Evolutionary conservation across 2,797 vertebrate species (phyloP).

Genomic region (Cetoscarus ocellatus): DNA sequence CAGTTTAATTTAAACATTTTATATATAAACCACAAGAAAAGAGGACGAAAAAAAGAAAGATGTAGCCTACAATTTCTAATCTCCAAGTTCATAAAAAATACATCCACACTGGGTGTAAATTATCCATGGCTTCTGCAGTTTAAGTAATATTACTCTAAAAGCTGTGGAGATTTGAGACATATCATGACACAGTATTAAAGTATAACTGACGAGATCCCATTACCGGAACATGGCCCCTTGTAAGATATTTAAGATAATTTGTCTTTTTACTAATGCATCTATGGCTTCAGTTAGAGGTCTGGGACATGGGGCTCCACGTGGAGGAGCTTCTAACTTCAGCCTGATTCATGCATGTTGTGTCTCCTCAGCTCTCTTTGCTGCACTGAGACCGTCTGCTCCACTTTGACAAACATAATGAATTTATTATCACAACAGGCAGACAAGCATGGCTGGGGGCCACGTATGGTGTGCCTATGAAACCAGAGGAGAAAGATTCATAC

Average conservation of each 20-base stretch:
- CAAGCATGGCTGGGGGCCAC: slow-evolving; percentile 36
- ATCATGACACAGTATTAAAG: slow-evolving; percentile 50
- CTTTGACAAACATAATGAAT: slow-evolving; percentile 76
- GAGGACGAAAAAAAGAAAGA: slow-evolving; percentile 27
- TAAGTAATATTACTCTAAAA: slow-evolving; percentile 36
- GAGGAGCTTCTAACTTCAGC: slow-evolving; percentile 40
- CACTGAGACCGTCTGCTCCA: slow-evolving; percentile 67
- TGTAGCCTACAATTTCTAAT: slow-evolving; percentile 31
- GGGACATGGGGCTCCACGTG: slow-evolving; percentile 31
- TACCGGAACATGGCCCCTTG: slow-evolving; percentile 34
- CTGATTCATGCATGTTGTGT: slow-evolving; percentile 67
- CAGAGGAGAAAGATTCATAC: slow-evolving; percentile 32
- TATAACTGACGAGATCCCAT: slow-evolving; percentile 39
- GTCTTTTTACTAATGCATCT: slow-evolving; percentile 66
- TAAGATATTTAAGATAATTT: slow-evolving; percentile 63
- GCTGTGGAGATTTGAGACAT: slow-evolving; percentile 28
- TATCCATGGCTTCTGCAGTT: slow-evolving; percentile 45
- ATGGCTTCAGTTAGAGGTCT: slow-evolving; percentile 36
- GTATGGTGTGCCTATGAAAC: slow-evolving; percentile 22
- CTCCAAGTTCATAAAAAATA: slow-evolving; percentile 58
- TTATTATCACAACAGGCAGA: slow-evolving; percentile 68
- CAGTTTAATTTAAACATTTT: too few relatives aligned
- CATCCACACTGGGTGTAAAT: slow-evolving; percentile 50
- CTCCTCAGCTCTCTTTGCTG: slow-evolving; percentile 51
- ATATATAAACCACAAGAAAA: neutral